phyloP scores from a whole-genome alignment of 1,140 invertebrate species.

The Hycleus phaleratus region DNA sequence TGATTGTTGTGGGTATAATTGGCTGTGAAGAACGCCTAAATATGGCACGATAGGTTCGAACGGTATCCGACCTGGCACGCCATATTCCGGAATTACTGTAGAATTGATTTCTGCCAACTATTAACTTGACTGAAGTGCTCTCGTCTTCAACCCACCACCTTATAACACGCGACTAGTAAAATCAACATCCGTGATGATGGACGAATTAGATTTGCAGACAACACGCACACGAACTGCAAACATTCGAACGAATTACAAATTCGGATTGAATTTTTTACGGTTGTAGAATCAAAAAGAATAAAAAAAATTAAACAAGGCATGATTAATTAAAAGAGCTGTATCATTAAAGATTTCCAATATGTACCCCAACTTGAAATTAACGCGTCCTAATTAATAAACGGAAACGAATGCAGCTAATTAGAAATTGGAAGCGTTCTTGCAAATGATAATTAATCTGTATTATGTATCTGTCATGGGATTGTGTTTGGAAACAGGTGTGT shows the following conservation, averaged over 20 bases:
- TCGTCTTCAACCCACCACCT: slow-evolving; percentile 16
- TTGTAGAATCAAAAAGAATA: background rate
- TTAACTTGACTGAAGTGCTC: slow-evolving; percentile 28
- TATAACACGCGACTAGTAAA: slow-evolving; percentile 23
- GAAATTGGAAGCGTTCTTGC: too few relatives aligned
- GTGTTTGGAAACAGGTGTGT: too few relatives aligned
- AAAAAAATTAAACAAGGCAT: background rate
- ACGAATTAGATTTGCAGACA: slow-evolving; percentile 18
- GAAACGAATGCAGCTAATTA: too few relatives aligned
- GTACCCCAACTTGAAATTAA: too few relatives aligned
- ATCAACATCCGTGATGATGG: slow-evolving; percentile 17
- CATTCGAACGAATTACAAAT: too few relatives aligned
- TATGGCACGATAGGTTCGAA: slow-evolving; percentile 11
- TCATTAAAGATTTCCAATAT: background rate
- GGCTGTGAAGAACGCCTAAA: slow-evolving; percentile 5
- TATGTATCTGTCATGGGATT: too few relatives aligned
- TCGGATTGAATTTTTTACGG: background rate
- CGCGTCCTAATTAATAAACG: too few relatives aligned
- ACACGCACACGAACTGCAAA: slow-evolving; percentile 11
- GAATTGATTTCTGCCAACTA: slow-evolving; percentile 29
- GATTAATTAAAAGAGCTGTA: background rate
- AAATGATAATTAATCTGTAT: too few relatives aligned
- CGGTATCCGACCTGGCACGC: slow-evolving; percentile 25
- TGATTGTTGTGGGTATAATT: slow-evolving; percentile 9
- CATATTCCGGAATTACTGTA: slow-evolving; percentile 16